Percentiles rank a stretch among this genome's conserved stretches.
phyloP scores from a whole-genome alignment of 2,797 vertebrate species.

The Mus caroli region DNA sequence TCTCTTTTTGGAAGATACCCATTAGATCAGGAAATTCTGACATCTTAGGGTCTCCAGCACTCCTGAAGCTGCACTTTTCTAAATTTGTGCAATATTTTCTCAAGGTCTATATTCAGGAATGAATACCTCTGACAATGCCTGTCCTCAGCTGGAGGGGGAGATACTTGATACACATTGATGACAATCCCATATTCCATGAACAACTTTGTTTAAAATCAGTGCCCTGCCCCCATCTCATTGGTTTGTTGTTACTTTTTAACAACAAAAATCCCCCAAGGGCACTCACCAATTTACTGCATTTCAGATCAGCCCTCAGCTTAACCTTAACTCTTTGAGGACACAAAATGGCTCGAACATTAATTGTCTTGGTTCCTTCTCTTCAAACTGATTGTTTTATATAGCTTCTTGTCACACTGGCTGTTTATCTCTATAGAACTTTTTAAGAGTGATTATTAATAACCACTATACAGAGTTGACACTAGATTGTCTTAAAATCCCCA shows the following conservation, averaged over 20 bases:
- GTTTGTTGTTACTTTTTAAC: background rate
- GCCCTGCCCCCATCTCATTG: too few relatives aligned
- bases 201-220: background rate
- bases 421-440: background rate
- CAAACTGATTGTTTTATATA: background rate
- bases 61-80: too few relatives aligned
- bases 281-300: background rate
- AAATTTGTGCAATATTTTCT: background rate
- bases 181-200: background rate
- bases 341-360: background rate
- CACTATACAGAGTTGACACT: background rate
- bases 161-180: too few relatives aligned
- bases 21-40: background rate
- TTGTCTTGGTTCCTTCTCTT: background rate
- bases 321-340: background rate
- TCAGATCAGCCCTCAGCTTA: background rate
- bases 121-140: background rate
- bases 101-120: background rate
- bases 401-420: background rate
- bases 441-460: background rate
- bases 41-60: background rate
- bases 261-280: background rate
- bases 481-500: background rate
- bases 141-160: too few relatives aligned
- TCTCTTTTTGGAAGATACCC: background rate